Evolutionary conservation across 2,797 vertebrate species (phyloP).

Genomic region (Lerista edwardsae): DNA sequence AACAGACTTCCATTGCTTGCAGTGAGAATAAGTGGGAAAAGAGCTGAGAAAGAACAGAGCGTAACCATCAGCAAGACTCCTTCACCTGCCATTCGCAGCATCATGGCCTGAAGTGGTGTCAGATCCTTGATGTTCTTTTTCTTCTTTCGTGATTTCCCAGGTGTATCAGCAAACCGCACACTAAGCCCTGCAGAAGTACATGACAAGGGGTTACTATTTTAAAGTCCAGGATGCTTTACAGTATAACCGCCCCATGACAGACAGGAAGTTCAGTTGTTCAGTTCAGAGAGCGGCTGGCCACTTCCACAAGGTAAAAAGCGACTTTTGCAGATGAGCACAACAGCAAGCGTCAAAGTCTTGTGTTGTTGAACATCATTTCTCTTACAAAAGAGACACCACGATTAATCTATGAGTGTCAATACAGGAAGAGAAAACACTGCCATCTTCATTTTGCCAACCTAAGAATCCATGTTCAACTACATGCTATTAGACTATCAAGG

Average conservation of each 20-base stretch:
- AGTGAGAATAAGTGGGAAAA: background rate
- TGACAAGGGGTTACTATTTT: background rate
- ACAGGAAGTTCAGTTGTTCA: background rate
- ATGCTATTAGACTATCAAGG: background rate
- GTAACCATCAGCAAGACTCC: background rate
- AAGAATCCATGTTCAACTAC: background rate
- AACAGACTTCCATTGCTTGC: background rate
- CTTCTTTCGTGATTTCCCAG: constrained; percentile 81
- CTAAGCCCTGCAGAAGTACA: constrained; percentile 81
- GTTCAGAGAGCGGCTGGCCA: background rate
- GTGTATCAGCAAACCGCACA: constrained; percentile 92
- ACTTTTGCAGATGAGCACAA: background rate
- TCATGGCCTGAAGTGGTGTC: constrained; percentile 98
- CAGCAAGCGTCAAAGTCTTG: background rate
- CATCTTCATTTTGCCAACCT: background rate
- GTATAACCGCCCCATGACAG: background rate
- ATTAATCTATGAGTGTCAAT: too few relatives aligned
- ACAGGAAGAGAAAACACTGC: too few relatives aligned
- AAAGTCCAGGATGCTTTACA: background rate
- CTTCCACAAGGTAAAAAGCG: background rate
- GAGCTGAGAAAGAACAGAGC: background rate
- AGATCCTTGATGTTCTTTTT: constrained; percentile 95
- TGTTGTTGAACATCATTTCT: background rate
- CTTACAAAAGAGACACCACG: background rate
- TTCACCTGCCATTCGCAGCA: constrained; percentile 97